Conservation (phyloP, 2,888 invertebrate species). For the Eupsilia transversa region DNA sequence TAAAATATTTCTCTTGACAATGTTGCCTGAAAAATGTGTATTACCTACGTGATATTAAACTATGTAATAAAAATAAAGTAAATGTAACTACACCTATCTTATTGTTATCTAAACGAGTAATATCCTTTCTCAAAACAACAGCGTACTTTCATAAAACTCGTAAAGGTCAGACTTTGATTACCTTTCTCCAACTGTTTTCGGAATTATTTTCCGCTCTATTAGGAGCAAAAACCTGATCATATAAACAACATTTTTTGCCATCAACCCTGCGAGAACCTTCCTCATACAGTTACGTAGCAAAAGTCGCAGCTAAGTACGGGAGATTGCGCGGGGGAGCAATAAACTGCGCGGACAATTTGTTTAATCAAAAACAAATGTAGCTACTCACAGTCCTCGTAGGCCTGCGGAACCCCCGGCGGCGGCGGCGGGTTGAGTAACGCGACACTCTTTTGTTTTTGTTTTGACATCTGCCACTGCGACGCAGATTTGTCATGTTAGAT, state of each 20-base stretch:
- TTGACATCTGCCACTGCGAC: constrained; percentile 73
- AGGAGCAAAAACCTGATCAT: constrained; percentile 37
- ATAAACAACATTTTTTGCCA: constrained; percentile 41
- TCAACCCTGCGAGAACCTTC: constrained; percentile 44
- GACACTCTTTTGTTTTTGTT: constrained; percentile 81
- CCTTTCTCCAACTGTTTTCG: not conserved
- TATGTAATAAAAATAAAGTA: not conserved
- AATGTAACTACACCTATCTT: not conserved
- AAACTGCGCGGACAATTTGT: constrained; percentile 89
- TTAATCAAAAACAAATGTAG: constrained; percentile 90
- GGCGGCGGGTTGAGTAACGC: constrained; percentile 70
- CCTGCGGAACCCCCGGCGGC: constrained; percentile 65
- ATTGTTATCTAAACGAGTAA: not conserved
- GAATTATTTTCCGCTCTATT: constrained; percentile 39
- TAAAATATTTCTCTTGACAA: constrained; percentile 15
- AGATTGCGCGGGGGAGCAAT: constrained; percentile 82
- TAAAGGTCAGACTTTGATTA: constrained; percentile 26
- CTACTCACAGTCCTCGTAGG: constrained; percentile 70
- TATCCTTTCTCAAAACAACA: not conserved
- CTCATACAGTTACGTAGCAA: constrained; percentile 48
- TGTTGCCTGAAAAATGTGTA: not conserved
- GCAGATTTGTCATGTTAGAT: constrained; percentile 80
- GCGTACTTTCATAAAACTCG: not conserved
- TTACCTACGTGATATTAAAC: not conserved
- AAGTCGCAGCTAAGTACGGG: constrained; percentile 78